Percentiles rank a stretch among this genome's conserved stretches.
Conservation (phyloP, 2,113 vertebrate species). For the Grus americana region DNA sequence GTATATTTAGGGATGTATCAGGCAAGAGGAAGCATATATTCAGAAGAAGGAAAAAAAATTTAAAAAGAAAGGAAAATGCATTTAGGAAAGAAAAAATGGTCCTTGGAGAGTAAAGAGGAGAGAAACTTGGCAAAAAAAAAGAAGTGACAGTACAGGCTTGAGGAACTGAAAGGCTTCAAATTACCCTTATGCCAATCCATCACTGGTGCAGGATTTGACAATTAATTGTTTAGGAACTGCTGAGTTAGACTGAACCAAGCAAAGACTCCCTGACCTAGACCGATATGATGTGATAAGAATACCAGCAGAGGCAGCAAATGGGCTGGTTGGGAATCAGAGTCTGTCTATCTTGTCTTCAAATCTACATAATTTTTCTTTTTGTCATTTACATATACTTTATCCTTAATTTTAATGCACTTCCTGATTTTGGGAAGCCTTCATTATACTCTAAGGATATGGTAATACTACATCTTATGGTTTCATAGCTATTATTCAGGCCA, state of each 20-base stretch:
- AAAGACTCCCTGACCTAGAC: constrained; percentile 8
- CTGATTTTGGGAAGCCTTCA: constrained; percentile 43
- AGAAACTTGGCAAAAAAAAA: not conserved
- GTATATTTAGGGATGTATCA: not conserved
- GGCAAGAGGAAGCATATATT: not conserved
- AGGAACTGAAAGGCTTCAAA: not conserved
- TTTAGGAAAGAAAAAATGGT: not conserved
- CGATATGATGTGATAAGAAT: not conserved
- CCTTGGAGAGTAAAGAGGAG: not conserved
- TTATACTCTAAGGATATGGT: constrained; percentile 25
- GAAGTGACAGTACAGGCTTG: not conserved
- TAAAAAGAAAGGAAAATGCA: not conserved
- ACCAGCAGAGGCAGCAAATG: constrained; percentile 23
- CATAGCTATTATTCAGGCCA: constrained; percentile 22
- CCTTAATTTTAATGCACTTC: constrained; percentile 31
- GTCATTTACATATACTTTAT: constrained; percentile 28
- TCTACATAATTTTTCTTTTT: constrained; percentile 16
- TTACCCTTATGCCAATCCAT: not conserved
- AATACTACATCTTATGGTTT: constrained; percentile 27
- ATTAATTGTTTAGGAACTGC: constrained; percentile 26
- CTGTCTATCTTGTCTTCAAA: not conserved
- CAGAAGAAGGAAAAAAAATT: not conserved
- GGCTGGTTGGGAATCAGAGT: not conserved
- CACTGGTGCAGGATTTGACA: not conserved
- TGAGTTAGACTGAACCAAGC: not conserved